Evolutionary conservation across 2,888 invertebrate genomes (phyloP).

Genomic region (Osmoderma eremita): DNA sequence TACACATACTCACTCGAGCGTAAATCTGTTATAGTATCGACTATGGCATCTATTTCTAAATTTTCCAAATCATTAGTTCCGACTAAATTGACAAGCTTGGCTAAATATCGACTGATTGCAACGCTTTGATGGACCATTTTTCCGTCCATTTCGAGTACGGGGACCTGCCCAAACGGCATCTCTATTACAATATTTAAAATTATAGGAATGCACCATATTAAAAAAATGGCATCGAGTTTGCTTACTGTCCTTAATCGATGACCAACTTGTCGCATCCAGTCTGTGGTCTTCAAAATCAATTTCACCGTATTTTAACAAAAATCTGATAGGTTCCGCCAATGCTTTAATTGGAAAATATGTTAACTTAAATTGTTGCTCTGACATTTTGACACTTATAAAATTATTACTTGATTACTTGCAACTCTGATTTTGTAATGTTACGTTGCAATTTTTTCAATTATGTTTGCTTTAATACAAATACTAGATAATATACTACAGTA

Average conservation of each 20-base stretch:
- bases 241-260: slow-evolving; percentile 68
- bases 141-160: slow-evolving; percentile 73
- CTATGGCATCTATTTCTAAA: slow-evolving; percentile 71
- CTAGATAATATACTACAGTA: no score
- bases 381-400: slow-evolving; percentile 34
- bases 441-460: background rate
- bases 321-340: slow-evolving; percentile 70
- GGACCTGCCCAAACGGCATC: slow-evolving; percentile 74
- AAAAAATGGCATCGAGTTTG: slow-evolving; percentile 29
- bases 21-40: slow-evolving; percentile 72
- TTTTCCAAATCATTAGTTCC: slow-evolving; percentile 70
- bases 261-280: slow-evolving; percentile 68
- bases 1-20: slow-evolving; percentile 46
- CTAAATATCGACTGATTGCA: slow-evolving; percentile 72
- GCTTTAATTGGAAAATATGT: slow-evolving; percentile 70
- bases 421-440: background rate
- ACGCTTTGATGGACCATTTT: slow-evolving; percentile 70
- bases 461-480: no score
- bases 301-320: slow-evolving; percentile 68
- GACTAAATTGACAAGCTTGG: slow-evolving; percentile 69
- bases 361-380: slow-evolving; percentile 58
- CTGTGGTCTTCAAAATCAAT: slow-evolving; percentile 69
- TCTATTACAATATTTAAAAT: slow-evolving; percentile 35
- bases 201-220: background rate
- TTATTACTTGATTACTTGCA: background rate